phyloP scores from a whole-genome alignment of 2,797 vertebrate genomes.

The Peromyscus nudipes region DNA sequence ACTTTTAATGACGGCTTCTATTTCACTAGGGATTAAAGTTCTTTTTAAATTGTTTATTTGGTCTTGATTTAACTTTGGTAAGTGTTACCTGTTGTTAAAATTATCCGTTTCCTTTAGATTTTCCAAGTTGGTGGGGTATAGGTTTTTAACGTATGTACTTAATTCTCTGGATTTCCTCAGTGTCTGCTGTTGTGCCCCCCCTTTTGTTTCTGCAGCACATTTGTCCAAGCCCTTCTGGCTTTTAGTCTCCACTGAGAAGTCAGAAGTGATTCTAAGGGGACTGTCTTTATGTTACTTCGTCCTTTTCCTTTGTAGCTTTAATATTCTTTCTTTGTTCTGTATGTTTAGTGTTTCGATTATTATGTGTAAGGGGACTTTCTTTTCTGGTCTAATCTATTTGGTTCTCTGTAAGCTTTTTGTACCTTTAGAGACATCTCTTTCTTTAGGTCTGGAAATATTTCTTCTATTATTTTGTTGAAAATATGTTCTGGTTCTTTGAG shows the following conservation, averaged over 20 bases:
- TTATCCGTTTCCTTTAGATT: background rate
- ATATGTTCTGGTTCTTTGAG: background rate
- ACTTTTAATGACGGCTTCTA: background rate
- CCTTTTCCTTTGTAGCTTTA: background rate
- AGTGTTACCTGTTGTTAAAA: background rate
- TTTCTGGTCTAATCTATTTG: background rate
- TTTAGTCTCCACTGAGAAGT: background rate
- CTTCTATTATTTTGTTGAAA: background rate
- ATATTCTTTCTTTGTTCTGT: background rate
- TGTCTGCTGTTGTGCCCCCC: background rate
- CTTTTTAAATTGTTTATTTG: background rate
- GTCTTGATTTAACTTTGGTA: background rate
- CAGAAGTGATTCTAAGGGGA: background rate
- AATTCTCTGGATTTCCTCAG: background rate
- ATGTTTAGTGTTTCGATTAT: background rate
- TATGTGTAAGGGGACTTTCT: background rate
- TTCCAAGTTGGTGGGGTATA: background rate
- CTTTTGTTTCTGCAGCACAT: background rate
- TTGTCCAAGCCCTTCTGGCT: background rate
- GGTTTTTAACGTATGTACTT: background rate
- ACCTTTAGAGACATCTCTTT: background rate
- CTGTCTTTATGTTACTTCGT: background rate
- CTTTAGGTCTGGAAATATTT: background rate
- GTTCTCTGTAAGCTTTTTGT: background rate
- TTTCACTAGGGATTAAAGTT: background rate